Percentiles rank a stretch among this genome's conserved stretches.
phyloP scores from a whole-genome alignment of 2,113 vertebrate genomes.

The Odocoileus hemionus region DNA sequence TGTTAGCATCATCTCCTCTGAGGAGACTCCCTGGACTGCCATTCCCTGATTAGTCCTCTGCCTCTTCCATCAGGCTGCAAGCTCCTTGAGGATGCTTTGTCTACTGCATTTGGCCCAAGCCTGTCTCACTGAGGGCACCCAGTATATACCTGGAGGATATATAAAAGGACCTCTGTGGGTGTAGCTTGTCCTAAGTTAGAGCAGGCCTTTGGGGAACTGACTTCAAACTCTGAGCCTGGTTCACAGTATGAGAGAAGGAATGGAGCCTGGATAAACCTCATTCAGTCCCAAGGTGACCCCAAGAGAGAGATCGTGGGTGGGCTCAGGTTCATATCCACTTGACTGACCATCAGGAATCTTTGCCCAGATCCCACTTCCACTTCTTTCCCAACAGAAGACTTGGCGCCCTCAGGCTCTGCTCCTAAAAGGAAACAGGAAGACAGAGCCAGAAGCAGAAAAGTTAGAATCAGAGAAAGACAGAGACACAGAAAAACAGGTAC shows the following conservation, averaged over 20 bases:
- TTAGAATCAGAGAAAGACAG: neutral
- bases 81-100: neutral
- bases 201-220: neutral
- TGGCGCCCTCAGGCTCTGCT: neutral
- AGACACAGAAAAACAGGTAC: neutral
- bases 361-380: neutral
- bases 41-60: neutral
- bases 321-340: neutral
- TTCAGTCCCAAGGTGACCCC: neutral
- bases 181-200: neutral
- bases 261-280: neutral
- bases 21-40: neutral
- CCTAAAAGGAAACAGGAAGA: neutral
- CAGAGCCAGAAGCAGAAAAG: neutral
- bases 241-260: neutral
- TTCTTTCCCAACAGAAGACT: neutral
- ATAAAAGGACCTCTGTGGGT: neutral
- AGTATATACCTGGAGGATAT: neutral
- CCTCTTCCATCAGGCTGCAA: neutral
- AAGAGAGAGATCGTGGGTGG: neutral
- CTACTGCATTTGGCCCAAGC: neutral
- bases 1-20: neutral
- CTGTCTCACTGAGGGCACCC: neutral
- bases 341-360: neutral
- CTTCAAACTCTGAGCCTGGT: neutral